Conservation (phyloP, 2,888 invertebrate species). For the Fragum fragum region DNA sequence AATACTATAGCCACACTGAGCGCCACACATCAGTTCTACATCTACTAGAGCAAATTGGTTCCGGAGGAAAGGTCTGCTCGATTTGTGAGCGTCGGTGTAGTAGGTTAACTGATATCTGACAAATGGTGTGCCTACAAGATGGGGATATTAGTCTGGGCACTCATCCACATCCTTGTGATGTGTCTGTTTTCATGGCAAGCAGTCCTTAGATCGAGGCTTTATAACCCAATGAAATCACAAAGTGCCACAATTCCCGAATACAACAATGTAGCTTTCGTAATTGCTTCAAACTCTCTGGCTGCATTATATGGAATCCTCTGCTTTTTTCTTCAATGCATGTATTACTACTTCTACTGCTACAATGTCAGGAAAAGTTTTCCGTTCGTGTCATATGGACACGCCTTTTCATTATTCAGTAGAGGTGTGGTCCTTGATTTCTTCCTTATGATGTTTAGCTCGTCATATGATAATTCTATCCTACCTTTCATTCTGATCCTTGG, state of each 20-base stretch:
- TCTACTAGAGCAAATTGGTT: background rate
- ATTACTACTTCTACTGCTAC: background rate
- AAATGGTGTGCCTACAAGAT: background rate
- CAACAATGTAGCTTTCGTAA: background rate
- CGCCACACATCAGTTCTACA: background rate
- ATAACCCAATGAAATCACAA: background rate
- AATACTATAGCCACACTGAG: background rate
- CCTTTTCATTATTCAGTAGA: background rate
- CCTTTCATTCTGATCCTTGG: slow-evolving; percentile 31
- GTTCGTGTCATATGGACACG: background rate
- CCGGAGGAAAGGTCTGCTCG: background rate
- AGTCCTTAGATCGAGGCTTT: background rate
- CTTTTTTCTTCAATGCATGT: background rate
- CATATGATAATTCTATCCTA: slow-evolving; percentile 24
- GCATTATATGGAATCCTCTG: background rate
- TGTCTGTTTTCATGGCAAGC: slow-evolving; percentile 11
- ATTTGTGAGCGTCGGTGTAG: background rate
- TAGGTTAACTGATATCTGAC: background rate
- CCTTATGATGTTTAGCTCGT: background rate
- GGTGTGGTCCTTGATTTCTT: background rate
- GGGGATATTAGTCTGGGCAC: background rate
- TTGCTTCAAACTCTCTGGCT: background rate
- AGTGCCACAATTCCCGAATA: background rate
- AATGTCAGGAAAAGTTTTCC: background rate
- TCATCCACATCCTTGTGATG: background rate